phyloP scores from a whole-genome alignment of 2,797 vertebrate genomes.

The Coregonus sp. region DNA sequence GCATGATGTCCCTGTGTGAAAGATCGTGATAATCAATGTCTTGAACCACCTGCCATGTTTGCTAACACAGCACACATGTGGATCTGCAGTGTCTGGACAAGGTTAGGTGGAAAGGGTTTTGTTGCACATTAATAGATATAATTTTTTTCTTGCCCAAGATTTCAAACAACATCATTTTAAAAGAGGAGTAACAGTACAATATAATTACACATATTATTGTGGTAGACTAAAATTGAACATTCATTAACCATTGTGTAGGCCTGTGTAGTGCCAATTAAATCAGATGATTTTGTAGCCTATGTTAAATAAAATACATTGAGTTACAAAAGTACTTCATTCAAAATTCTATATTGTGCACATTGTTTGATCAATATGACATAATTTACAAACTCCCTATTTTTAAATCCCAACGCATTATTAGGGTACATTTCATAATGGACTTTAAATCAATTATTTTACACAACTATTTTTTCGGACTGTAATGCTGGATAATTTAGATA shows the following conservation, averaged over 20 bases:
- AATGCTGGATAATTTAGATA: not conserved
- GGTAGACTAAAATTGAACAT: no score
- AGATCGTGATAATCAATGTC: not conserved
- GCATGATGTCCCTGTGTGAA: not conserved
- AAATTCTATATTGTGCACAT: not conserved
- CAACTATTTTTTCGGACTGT: not conserved
- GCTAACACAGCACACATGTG: not conserved
- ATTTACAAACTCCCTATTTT: not conserved
- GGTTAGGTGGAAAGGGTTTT: not conserved
- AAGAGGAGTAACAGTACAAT: not conserved
- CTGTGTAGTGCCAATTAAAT: no score
- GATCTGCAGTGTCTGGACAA: not conserved
- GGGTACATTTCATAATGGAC: no score
- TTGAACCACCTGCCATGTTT: not conserved
- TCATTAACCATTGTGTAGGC: not conserved
- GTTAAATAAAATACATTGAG: not conserved
- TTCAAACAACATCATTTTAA: no score
- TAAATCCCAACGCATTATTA: not conserved
- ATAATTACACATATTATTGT: not conserved
- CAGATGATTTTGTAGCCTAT: no score
- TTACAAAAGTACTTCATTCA: not conserved
- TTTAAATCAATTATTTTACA: no score
- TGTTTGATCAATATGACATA: not conserved
- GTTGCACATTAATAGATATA: not conserved
- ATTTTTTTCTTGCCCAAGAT: no score